phyloP scores from a whole-genome alignment of 2,797 vertebrate genomes.

The Columba guinea region DNA sequence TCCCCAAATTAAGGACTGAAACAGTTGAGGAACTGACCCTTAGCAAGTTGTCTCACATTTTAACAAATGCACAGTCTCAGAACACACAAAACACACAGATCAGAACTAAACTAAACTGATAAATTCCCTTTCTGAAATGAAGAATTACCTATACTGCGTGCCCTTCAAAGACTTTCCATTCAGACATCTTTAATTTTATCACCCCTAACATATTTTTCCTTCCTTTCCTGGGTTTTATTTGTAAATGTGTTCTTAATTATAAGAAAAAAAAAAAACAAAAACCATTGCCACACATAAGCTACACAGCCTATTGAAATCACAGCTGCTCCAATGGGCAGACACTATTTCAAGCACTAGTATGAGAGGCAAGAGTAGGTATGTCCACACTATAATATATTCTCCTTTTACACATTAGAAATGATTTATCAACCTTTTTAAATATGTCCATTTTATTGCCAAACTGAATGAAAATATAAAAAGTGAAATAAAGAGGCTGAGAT shows the following conservation, averaged over 20 bases:
- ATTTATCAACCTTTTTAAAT: conserved; percentile 1
- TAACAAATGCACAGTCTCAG: neutral
- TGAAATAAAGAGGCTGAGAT: conserved; percentile 9
- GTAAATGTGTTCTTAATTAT: conserved; percentile 74
- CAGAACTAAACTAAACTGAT: neutral
- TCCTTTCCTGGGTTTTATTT: conserved; percentile 70
- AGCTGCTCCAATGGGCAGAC: neutral
- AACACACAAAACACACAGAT: neutral
- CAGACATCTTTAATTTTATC: conserved; percentile 55
- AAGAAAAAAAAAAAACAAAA: conserved; percentile 52
- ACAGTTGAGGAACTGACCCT: neutral
- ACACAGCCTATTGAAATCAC: conserved; percentile 1
- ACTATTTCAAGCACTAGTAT: neutral
- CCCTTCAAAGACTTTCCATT: conserved; percentile 62
- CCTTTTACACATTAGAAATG: neutral
- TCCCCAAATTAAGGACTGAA: neutral
- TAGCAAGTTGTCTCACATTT: neutral
- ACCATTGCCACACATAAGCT: conserved; percentile 57
- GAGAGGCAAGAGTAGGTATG: neutral
- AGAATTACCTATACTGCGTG: conserved; percentile 55
- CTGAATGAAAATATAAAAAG: neutral
- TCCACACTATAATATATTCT: neutral
- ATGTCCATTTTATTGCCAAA: neutral
- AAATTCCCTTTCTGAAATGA: conserved; percentile 5
- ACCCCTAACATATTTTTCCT: conserved; percentile 58